A percentile compares a stretch with the other conserved stretches of the same genome.
phyloP scores from a whole-genome alignment of 2,113 vertebrate genomes.

The Spea bombifrons region DNA sequence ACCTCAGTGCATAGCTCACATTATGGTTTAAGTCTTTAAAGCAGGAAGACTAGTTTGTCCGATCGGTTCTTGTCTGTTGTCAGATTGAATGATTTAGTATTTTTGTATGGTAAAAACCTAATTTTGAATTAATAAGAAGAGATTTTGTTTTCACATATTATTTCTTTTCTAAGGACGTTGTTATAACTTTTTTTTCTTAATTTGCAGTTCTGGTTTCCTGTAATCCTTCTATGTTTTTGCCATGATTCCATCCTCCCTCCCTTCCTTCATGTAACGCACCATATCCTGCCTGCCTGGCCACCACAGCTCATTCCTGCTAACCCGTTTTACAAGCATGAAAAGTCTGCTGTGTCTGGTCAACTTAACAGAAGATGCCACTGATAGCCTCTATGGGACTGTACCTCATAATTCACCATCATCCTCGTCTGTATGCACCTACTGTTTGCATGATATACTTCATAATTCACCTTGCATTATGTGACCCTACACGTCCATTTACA shows the following conservation, averaged over 20 bases:
- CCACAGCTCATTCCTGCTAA: conserved; percentile 52
- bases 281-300: conserved; percentile 53
- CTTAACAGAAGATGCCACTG: conserved; percentile 64
- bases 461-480: conserved; percentile 19
- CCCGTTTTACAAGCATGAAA: conserved; percentile 50
- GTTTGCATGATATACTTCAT: conserved; percentile 33
- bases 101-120: too few species aligned
- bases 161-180: too few species aligned
- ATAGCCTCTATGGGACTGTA: conserved; percentile 59
- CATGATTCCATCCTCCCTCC: conserved; percentile 67
- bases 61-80: too few species aligned
- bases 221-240: conserved; percentile 77
- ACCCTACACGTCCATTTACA: too few species aligned
- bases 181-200: conserved; percentile 61
- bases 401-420: not conserved
- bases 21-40: too few species aligned
- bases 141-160: too few species aligned
- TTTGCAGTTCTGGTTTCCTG: conserved; percentile 96
- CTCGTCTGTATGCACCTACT: not conserved
- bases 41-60: too few species aligned
- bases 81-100: too few species aligned
- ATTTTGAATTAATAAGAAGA: too few species aligned
- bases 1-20: too few species aligned
- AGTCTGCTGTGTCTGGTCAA: conserved; percentile 46
- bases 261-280: conserved; percentile 52